Base-by-base conservation (phyloP, 2,113 vertebrate genomes). In the Galbula dea region DNA sequence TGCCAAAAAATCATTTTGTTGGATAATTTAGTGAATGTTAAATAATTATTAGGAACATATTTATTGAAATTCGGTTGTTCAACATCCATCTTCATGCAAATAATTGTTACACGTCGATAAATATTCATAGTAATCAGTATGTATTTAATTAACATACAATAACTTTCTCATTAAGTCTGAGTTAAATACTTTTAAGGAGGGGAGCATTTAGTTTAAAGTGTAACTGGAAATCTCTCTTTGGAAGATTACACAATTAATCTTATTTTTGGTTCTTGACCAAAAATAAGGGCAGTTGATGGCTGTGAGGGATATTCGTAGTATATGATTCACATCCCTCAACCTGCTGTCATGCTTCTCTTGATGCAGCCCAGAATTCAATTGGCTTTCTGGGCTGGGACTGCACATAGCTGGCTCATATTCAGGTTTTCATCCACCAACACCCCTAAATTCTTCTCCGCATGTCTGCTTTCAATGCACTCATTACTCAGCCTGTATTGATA, bases 131-230 rank as follows among this genome's bases (percentile, higher is more conserved):
- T 96, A 97, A 98, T 98, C 96, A 96, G 90, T 71, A 84, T 93
- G 92, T 97, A 95, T 97, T 97, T 97, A 97, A 98, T 98, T 98
- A 98, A 97, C 96, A 97, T 97, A 97, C 97, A 97, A 98, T 98
- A 97, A 97, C 95, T 97, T 96, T 81, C 89, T 97, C 96, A 97
- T 98, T 97, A 97, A 96, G 89, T 89, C 68, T 96, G 97, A 97
- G 95, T 97, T 97, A 97, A 97, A 97, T 93, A 86, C 87, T 96
- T 97, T 97, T 83, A 76, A 83, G 34, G 51, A 82, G 96, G 95
- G 66, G 95, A 96, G 89, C 84, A 93, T 92, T 97, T 91, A 67
- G 93, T 96, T 96, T 95, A 97, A 97, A 96, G 39, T 95, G 71
- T 79, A 95, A 97, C 91, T 94, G 57, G 96, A 97, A 97, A 94